These are phyloP conservation scores for Cheirogaleus medius DNA, from an alignment of 2,113 vertebrate genomes.

Conservation along the genomic window DNA sequence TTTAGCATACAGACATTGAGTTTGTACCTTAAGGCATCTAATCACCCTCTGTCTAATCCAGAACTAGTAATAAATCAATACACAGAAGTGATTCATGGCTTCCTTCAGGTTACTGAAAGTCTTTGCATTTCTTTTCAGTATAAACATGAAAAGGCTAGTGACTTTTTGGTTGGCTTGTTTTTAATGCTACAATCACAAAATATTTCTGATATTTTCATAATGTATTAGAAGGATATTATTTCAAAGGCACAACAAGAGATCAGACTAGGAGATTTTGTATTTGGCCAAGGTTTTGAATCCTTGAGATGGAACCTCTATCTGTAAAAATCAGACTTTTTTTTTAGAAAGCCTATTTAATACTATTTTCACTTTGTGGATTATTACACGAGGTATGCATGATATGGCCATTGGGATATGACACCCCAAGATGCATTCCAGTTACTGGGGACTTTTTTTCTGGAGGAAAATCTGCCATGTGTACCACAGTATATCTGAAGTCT, in stretches of 20 bases:
- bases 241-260: neutral
- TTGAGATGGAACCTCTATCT: neutral
- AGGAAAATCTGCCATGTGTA: neutral
- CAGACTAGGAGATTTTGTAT: neutral
- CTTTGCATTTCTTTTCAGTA: neutral
- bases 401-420: neutral
- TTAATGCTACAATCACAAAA: neutral
- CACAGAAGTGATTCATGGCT: constrained; percentile 8
- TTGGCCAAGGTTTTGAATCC: neutral
- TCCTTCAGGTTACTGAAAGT: constrained; percentile 34
- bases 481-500: neutral
- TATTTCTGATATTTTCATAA: neutral
- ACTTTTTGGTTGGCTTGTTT: neutral
- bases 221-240: neutral
- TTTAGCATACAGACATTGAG: constrained; percentile 26
- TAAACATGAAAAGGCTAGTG: neutral
- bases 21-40: constrained; percentile 43
- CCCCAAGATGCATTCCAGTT: neutral
- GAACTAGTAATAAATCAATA: constrained; percentile 39
- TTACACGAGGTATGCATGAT: neutral
- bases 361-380: neutral
- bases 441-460: neutral
- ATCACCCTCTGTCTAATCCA: constrained; percentile 11
- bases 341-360: neutral
- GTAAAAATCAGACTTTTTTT: neutral